phyloP scores from a whole-genome alignment of 2,113 vertebrate genomes.

The Pseudopodoces humilis region DNA sequence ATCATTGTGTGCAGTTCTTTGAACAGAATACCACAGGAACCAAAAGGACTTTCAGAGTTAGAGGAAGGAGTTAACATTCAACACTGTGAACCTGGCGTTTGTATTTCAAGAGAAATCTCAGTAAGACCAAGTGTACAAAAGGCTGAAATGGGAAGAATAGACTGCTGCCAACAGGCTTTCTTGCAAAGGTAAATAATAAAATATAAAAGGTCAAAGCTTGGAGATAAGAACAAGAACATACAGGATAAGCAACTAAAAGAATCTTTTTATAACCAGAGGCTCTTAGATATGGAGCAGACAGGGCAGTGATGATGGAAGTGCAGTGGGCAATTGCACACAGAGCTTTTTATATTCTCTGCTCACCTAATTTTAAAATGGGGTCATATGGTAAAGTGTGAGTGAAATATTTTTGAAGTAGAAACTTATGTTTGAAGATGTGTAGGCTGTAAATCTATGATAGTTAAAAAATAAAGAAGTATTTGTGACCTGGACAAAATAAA shows the following conservation, averaged over 20 bases:
- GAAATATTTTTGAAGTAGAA: background rate
- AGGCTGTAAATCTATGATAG: background rate
- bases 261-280: background rate
- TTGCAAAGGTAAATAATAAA: conserved; percentile 28
- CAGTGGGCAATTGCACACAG: background rate
- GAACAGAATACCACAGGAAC: background rate
- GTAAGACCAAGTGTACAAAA: background rate
- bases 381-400: background rate
- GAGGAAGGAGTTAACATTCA: conserved; percentile 29
- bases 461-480: background rate
- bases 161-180: conserved; percentile 1
- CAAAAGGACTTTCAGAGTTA: background rate
- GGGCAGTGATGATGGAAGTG: background rate
- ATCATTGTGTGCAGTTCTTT: background rate
- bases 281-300: background rate
- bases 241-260: background rate
- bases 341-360: background rate
- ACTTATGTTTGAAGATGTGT: background rate
- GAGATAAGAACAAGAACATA: background rate
- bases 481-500: background rate
- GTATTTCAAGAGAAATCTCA: background rate
- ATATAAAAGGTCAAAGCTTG: conserved; percentile 15
- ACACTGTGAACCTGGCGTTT: background rate
- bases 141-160: background rate
- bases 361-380: background rate